Base-by-base conservation (phyloP, 2,888 invertebrate species). In the Halictus quadricinctus region DNA sequence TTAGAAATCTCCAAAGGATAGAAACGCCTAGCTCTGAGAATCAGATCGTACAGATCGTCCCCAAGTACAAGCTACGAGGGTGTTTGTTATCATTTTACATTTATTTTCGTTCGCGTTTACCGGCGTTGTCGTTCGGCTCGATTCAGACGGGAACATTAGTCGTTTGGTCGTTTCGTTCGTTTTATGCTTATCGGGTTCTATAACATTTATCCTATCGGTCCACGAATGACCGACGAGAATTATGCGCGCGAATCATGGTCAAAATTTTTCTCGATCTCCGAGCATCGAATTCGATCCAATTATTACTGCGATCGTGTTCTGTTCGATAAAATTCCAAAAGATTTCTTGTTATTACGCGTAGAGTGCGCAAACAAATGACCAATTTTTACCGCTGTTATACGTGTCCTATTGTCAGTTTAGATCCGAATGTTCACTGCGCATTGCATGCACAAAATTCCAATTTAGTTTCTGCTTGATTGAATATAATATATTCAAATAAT, bases 181-280 rank as follows among this genome's bases (percentile, higher is more conserved):
- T 69, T 74, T 43, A 13, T 41, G 41, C 46, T 60, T 76, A 64
- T 80, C 70, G 18, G 15, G 6, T 60, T 8, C 60, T 25, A 29
- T 69, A 66, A 80, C 80, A 50, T 79, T 77, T 64, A 54, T 21
- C 29, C 43, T 78, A 74, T 70, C 83, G 54, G 25, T 4, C 69
- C 69, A 46, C 21, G 46, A 76, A 78, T 64, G 58, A 83, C 70
- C 15, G 29, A 29, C 15, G 29, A n/a, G 58, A 66, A 72, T 25
- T 36, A 13, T n/a, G 60, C 48, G 46, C 10, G n/a, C 46, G 21
- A 54, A 21, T 54, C 21, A 13, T 25, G 60, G 58, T 54, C 13
- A 29, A 43, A 54, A 54, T 54, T 54, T 21, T 21, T 78, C 36
- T 66, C 21, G 21, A 29, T 29, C 43, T 15, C n/a, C 10, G 18